Evolutionary conservation across 2,797 vertebrate genomes (phyloP), one percentile per base, ranked within the genome.

Genomic region (Delichon dasypus): DNA sequence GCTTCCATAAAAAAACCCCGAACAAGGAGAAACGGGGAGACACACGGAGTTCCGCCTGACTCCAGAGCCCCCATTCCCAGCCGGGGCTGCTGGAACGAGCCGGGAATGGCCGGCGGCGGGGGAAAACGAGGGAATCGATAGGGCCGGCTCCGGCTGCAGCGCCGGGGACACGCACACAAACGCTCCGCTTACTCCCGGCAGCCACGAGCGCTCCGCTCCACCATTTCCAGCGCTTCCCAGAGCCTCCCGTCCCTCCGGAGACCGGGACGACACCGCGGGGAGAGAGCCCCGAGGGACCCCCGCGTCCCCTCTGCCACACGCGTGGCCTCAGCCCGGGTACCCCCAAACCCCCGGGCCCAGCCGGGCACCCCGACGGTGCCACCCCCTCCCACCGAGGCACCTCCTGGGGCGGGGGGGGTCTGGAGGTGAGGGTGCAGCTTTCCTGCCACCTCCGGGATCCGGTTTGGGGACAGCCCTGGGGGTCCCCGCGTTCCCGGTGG

Each of bases 381-480:
- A 80, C 11, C 32, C 11, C 32, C 82, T 38, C 55, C 5, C 1
- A 5, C 54, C 86, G 51, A 38, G 25, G 44, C 61, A 5, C 21
- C n/a, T 32, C n/a, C 4, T 0, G 5, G 12, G 32, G 51, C n/a
- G n/a, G n/a, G n/a, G n/a, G n/a, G n/a, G 74, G 11, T 5, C n/a
- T 36, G 27, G 4, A 20, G 66, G 9, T 2, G 40, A 10, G n/a
- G n/a, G n/a, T 34, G 34, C 8, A 21, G 20, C 7, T 8, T 5
- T 17, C 42, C 38, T 44, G 55, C 38, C n/a, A 0, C 18, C 3
- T 0, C 2, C 5, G 58, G n/a, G 42, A 13, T 5, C 54, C 2
- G 3, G 17, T 44, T 13, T 54, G 26, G 48, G 34, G 0, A 5
- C 40, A 17, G 3, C 32, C 20, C 53, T 1, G 10, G 14, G 76